Base-by-base conservation (phyloP, 2,113 vertebrate species). In the Tapirus terrestris region DNA sequence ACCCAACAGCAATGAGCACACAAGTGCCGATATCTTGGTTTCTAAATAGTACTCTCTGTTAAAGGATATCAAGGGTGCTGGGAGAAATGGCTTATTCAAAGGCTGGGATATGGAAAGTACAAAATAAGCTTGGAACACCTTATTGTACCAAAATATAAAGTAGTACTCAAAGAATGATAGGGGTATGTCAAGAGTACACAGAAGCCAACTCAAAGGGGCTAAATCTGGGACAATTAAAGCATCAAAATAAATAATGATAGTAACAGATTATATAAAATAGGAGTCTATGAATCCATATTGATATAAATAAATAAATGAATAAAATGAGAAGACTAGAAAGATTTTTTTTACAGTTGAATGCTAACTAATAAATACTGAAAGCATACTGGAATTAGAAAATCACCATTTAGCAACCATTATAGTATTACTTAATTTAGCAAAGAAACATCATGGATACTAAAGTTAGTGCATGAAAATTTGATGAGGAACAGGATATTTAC, bases 351-450 rank as follows among this genome's bases (percentile, higher is more conserved):
- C 1, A 87, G 18, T 80, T 4, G 67, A 83, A 53, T 33, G 31
- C 20, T 51, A 92, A 94, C 39, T 27, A 92, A 73, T 91, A 88
- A 87, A 83, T 39, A 17, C 48, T 83, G 51, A 91, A 93, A 77
- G 51, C 82, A 92, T 63, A 87, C n/a, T 72, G 36, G 72, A 87
- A 89, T 63, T 79, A 94, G 70, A 77, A 90, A 94, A 67, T 77
- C 51, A 91, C 53, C 36, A 72, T 93, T 95, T 72, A 43, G 61
- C 56, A 82, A 51, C 43, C 39, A 48, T 48, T 53, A 61, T 29
- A 73, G 63, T 84, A 67, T 48, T 56, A 13, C 36, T 58, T 77
- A 83, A 87, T 86, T 45, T 39, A 79, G 65, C 60, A 79, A 96
- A 81, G 89, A 89, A 97, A 92, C 75, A 86, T 58, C 0, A 1